Base-by-base conservation (phyloP, 2,888 invertebrate species). In the Eupithecia dodoneata region DNA sequence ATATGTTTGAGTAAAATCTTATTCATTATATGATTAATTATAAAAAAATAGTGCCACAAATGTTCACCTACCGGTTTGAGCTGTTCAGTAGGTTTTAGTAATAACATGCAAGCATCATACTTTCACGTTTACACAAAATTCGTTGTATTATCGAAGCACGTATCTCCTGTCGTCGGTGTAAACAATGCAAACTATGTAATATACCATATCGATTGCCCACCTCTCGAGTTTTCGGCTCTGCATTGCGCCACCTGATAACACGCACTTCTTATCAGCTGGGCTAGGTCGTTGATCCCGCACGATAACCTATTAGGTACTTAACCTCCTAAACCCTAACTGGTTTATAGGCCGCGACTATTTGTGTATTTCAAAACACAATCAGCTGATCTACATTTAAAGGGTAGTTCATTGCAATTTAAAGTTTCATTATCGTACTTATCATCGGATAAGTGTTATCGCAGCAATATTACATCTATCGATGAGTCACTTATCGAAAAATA, bases 231-330 rank as follows among this genome's bases (percentile, higher is more conserved):
- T 92, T 91, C 84, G 89, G 91, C 86, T 85, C 92, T 92, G 92
- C 92, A 92, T 91, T 93, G 92, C 93, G 92, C 89, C 92, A 91
- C 88, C 88, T 91, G 93, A 93, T 93, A 93, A 90, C 88, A 86
- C 86, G 83, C 84, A 72, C 63, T 85, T 85, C 86, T 89, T 93
- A 93, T 93, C 93, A 91, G 83, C 82, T 73, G 30, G 79, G 80
- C 80, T 85, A 85, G 91, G 89, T 90, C 90, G 85, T 86, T 84
- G 91, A 90, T 87, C 92, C 85, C 83, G 77, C 79, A 79, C 89
- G 91, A 91, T 92, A 91, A 89, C 87, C 84, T 82, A 81, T 80
- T 80, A 81, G 81, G 78, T 74, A 65, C 76, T 81, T 80, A 77
- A 77, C 71, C 78, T 76, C 76, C 71, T 79, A 80, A 80, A 79